These are phyloP conservation scores for Mola mola DNA, from an alignment of 2,113 vertebrate genomes.

Conservation along the genomic window DNA sequence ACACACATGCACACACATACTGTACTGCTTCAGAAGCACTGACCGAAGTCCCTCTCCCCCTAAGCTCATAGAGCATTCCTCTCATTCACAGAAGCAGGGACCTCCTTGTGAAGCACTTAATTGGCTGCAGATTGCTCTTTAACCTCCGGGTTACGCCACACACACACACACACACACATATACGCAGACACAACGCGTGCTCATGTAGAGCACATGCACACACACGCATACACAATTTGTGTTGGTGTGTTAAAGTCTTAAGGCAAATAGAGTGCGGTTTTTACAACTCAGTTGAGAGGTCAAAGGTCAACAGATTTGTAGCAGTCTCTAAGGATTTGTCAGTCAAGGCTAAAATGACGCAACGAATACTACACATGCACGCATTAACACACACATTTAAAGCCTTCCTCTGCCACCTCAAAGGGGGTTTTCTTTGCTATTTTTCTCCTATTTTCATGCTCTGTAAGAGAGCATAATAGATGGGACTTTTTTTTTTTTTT, in stretches of 20 bases:
- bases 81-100: conserved; percentile 69
- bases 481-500: no score
- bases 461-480: no score
- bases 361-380: conserved; percentile 8
- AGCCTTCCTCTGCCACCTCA: no score
- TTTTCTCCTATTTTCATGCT: no score
- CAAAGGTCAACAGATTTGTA: conserved; percentile 79
- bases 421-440: no score
- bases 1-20: conserved; percentile 23
- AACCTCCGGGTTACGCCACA: conserved; percentile 76
- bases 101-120: conserved; percentile 79
- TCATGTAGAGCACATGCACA: conserved; percentile 2
- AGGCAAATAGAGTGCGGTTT: conserved; percentile 79
- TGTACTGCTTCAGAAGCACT: conserved; percentile 39
- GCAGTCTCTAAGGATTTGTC: conserved; percentile 70
- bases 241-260: conserved; percentile 75
- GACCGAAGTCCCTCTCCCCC: conserved; percentile 51
- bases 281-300: conserved; percentile 76
- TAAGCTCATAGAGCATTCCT: conserved; percentile 67
- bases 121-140: conserved; percentile 84
- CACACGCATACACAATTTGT: conserved; percentile 30
- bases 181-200: conserved; percentile 3
- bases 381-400: neutral
- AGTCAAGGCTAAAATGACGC: conserved; percentile 57
- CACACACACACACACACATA: conserved; percentile 27